Base-by-base conservation (phyloP, 2,888 invertebrate genomes). In the Eumerus sabulonum region DNA sequence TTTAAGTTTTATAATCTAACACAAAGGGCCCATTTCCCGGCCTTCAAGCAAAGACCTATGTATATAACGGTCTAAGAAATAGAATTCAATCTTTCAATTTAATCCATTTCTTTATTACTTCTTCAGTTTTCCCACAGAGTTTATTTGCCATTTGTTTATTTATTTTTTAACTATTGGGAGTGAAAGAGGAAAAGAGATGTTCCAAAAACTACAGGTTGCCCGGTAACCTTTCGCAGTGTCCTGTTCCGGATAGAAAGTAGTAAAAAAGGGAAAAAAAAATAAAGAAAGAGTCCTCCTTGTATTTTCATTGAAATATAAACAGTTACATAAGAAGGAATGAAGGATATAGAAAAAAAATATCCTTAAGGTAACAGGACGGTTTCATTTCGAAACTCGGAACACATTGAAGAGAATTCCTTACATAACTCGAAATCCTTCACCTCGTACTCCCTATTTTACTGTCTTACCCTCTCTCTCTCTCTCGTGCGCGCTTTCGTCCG, bases 301-400 rank as follows among this genome's bases (percentile, higher is more conserved):
- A 48, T 63, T 56, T 67, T 57, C 53, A 53, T 77, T 77, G 73
- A 77, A 77, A 73, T 73, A 11, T 68, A 73, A 73, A 73, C 67
- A 67, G 67, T 77, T 73, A 57, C 73, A 77, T 68, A 68, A 77
- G 27, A 27, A 27, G 27, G 7, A 27, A 27, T 27, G 7, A 27
- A 27, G 27, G 7, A 27, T 27, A 7, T 7, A 27, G 7, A 27
- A 27, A 7, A 77, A 77, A 67, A 62, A 57, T 73, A 68, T 77
- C 73, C 77, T 53, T 77, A 57, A 77, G 77, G 73, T 77, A 77
- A 77, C 73, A 73, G 73, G 77, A 77, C 77, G 77, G 73, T 77
- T 77, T 73, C 73, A 77, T 77, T 73, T 77, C 57, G 62, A 67
- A 77, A 73, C 77, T 27, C 27, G 27, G 7, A 27, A 27, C 7